Percentiles rank a stretch among this genome's conserved stretches.
Conservation (phyloP, 2,888 invertebrate species). For the Uloborus plumipes region DNA sequence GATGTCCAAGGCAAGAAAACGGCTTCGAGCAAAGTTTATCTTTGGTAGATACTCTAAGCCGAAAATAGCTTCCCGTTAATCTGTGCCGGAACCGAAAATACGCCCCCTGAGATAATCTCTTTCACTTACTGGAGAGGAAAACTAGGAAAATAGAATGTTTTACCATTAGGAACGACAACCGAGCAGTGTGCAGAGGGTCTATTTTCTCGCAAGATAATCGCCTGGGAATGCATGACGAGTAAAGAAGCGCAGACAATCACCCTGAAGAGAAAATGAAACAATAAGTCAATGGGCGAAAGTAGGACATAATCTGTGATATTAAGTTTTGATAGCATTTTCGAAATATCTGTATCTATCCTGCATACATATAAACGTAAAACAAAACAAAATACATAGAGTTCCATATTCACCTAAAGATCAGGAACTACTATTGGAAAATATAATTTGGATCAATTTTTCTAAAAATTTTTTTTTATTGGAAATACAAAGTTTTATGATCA, state of each 20-base stretch:
- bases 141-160: conserved; percentile 26
- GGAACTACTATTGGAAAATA: too few relatives aligned
- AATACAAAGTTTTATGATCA: too few relatives aligned
- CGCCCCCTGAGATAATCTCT: conserved; percentile 43
- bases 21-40: conserved; percentile 11
- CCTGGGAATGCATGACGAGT: conserved; percentile 10
- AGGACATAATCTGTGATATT: too few relatives aligned
- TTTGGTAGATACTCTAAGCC: conserved; percentile 26
- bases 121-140: conserved; percentile 32
- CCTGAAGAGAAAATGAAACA: not conserved
- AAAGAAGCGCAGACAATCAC: conserved; percentile 6
- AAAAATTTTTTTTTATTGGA: too few relatives aligned
- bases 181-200: conserved; percentile 5
- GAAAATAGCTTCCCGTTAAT: conserved; percentile 45
- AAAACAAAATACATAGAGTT: too few relatives aligned
- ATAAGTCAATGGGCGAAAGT: too few relatives aligned
- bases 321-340: too few relatives aligned
- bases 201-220: conserved; percentile 18
- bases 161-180: conserved; percentile 41
- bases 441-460: too few relatives aligned
- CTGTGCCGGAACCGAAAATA: conserved; percentile 40
- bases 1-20: too few relatives aligned
- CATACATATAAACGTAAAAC: too few relatives aligned
- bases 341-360: too few relatives aligned
- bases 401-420: too few relatives aligned